Conservation (phyloP, 64 coral and sea anemone species). For the Astreopora myriophthalma region DNA sequence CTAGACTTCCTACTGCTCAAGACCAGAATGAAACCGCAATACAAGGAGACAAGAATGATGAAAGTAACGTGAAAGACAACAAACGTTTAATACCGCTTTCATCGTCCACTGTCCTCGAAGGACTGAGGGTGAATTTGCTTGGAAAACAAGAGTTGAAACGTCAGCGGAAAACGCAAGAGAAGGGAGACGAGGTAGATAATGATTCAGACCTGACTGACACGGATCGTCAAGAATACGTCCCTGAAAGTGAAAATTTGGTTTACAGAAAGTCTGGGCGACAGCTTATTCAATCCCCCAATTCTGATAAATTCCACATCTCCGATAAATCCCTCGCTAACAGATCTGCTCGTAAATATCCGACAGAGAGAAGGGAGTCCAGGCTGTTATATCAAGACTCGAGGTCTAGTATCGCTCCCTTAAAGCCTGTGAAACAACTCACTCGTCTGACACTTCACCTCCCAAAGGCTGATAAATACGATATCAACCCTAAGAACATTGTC, state of each 20-base stretch:
- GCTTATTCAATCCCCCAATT: background rate
- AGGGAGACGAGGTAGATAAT: background rate
- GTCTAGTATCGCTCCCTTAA: background rate
- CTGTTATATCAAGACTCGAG: background rate
- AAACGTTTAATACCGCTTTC: background rate
- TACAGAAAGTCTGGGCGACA: background rate
- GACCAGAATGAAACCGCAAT: background rate
- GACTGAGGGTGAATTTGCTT: background rate
- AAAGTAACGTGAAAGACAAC: background rate
- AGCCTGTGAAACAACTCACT: background rate
- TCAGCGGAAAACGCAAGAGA: background rate
- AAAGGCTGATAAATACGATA: conserved; percentile 43
- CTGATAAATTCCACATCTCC: background rate
- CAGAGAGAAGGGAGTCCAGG: background rate
- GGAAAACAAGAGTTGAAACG: background rate
- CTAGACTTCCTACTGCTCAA: background rate
- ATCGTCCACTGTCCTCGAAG: background rate
- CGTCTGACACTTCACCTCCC: background rate
- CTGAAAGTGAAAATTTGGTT: background rate
- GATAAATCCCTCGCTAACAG: background rate
- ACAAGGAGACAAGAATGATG: background rate
- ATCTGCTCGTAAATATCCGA: background rate
- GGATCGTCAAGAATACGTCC: background rate
- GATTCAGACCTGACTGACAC: background rate
- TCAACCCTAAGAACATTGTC: background rate